Conservation (phyloP, 2,888 invertebrate genomes). For the Agriopis marginaria region DNA sequence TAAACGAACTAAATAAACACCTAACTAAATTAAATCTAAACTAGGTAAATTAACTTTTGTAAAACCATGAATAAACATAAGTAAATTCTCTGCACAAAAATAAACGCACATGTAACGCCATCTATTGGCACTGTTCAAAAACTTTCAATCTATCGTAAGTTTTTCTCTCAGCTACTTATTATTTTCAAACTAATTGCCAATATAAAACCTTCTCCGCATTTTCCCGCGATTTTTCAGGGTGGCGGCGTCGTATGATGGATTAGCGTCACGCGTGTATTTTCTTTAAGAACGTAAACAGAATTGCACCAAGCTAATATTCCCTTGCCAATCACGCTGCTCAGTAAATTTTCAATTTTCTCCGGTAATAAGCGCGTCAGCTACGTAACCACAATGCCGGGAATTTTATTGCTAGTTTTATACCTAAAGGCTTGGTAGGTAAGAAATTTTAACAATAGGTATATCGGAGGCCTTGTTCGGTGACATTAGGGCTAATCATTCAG, state of each 20-base stretch:
- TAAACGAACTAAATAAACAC: too few relatives aligned
- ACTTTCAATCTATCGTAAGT: not conserved
- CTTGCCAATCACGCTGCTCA: conserved; percentile 83
- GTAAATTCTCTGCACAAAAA: not conserved
- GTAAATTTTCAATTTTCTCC: conserved; percentile 84
- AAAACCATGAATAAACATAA: not conserved
- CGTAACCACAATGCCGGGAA: conserved; percentile 68
- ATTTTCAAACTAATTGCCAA: conserved; percentile 38
- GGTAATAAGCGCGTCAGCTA: conserved; percentile 81
- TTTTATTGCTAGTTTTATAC: conserved; percentile 17
- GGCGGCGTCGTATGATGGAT: conserved; percentile 74
- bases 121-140: conserved; percentile 22
- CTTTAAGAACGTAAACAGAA: conserved; percentile 73
- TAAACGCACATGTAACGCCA: conserved; percentile 23
- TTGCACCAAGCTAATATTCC: conserved; percentile 83
- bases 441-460: not conserved
- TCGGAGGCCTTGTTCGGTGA: too few relatives aligned
- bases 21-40: too few relatives aligned
- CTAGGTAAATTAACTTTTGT: too few relatives aligned
- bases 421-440: conserved; percentile 1
- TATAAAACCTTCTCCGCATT: conserved; percentile 46
- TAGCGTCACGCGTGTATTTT: conserved; percentile 75
- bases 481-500: not conserved
- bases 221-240: conserved; percentile 46
- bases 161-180: conserved; percentile 3